phyloP scores from a whole-genome alignment of 2,113 vertebrate species.

The Rhea pennata region DNA sequence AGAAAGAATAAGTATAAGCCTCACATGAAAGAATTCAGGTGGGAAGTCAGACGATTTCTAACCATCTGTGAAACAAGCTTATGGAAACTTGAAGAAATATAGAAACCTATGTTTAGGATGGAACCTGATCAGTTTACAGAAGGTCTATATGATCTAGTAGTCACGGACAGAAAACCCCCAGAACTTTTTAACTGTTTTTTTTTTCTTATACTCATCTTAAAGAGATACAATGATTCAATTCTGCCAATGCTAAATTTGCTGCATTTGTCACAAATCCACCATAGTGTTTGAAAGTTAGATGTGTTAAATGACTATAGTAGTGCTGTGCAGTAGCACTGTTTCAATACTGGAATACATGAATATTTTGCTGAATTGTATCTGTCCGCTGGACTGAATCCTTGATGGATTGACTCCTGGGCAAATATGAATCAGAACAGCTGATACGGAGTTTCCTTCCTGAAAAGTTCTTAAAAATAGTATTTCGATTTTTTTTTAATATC shows the following conservation, averaged over 20 bases:
- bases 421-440: background rate
- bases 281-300: background rate
- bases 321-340: background rate
- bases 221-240: background rate
- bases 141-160: background rate
- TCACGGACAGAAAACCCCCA: background rate
- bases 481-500: background rate
- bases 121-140: background rate
- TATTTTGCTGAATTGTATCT: background rate
- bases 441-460: background rate
- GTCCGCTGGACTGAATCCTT: background rate
- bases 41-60: background rate
- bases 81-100: background rate
- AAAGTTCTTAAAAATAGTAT: background rate
- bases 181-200: background rate
- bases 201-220: background rate
- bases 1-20: background rate
- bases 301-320: background rate
- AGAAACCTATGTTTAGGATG: background rate
- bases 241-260: background rate
- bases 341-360: background rate
- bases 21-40: background rate
- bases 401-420: background rate
- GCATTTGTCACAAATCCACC: background rate
- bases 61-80: background rate